These are phyloP conservation scores for Buathra laborator DNA, from an alignment of 2,888 invertebrate species.

Conservation along the genomic window DNA sequence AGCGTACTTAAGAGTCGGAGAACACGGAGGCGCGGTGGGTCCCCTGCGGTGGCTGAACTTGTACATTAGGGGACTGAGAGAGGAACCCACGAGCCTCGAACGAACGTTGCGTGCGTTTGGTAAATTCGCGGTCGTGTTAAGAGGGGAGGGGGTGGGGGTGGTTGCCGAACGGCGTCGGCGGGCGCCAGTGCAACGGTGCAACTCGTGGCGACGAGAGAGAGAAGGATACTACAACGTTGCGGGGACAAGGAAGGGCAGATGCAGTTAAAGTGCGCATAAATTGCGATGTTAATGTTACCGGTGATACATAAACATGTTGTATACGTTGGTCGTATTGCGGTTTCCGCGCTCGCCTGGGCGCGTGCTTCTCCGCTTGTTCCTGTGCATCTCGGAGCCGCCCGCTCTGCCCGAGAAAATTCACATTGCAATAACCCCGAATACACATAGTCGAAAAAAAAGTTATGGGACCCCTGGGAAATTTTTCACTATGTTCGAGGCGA, in stretches of 20 bases:
- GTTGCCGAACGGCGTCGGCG: constrained; percentile 59
- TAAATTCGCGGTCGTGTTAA: constrained; percentile 80
- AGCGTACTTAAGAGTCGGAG: constrained; percentile 49
- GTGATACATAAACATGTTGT: constrained; percentile 84
- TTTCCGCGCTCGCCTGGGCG: constrained; percentile 69
- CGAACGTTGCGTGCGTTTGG: constrained; percentile 70
- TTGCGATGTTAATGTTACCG: constrained; percentile 83
- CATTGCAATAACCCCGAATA: constrained; percentile 24
- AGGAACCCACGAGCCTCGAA: constrained; percentile 50
- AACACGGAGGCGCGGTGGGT: constrained; percentile 60
- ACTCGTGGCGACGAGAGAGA: constrained; percentile 47
- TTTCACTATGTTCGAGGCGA: background rate
- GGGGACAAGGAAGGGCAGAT: constrained; percentile 62
- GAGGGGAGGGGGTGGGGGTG: constrained; percentile 40
- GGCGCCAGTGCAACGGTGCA: constrained; percentile 52
- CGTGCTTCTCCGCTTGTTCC: constrained; percentile 49
- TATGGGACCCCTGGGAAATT: background rate
- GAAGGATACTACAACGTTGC: constrained; percentile 48
- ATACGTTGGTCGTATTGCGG: constrained; percentile 81
- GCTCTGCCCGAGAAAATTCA: constrained; percentile 19
- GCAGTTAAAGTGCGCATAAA: constrained; percentile 83
- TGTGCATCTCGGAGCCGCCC: background rate
- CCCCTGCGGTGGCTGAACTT: constrained; percentile 79
- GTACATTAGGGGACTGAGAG: constrained; percentile 73
- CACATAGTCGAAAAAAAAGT: background rate